phyloP scores from a whole-genome alignment of 1,140 invertebrate species.

The Listronotus bonariensis region DNA sequence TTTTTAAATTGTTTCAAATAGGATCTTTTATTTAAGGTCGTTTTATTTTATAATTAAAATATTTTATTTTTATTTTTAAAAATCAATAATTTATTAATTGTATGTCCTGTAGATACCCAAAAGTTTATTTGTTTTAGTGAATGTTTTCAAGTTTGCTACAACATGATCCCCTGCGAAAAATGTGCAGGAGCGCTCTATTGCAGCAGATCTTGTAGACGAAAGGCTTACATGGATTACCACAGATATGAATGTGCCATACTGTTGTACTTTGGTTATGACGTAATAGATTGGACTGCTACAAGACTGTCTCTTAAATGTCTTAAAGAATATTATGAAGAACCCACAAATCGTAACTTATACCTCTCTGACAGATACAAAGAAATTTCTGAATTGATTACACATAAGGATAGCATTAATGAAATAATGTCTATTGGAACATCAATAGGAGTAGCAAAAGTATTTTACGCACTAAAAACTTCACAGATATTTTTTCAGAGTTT shows the following conservation, averaged over 20 bases:
- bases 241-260: background rate
- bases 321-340: background rate
- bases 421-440: background rate
- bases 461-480: constrained; percentile 1
- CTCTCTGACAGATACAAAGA: no score
- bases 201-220: background rate
- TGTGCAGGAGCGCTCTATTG: background rate
- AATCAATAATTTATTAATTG: no score
- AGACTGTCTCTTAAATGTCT: background rate
- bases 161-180: constrained; percentile 1
- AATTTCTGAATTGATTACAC: no score
- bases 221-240: background rate
- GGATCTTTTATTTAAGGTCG: no score
- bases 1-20: no score
- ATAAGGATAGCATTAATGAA: background rate
- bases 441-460: background rate
- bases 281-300: constrained; percentile 1
- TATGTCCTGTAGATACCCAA: no score
- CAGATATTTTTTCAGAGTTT: constrained; percentile 5
- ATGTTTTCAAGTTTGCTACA: background rate
- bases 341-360: background rate
- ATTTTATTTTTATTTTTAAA: no score
- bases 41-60: no score
- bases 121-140: background rate
- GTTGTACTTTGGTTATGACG: background rate